Evolutionary conservation across 1,140 invertebrate species (phyloP).

Genomic region (Hydropsyche tenuis): DNA sequence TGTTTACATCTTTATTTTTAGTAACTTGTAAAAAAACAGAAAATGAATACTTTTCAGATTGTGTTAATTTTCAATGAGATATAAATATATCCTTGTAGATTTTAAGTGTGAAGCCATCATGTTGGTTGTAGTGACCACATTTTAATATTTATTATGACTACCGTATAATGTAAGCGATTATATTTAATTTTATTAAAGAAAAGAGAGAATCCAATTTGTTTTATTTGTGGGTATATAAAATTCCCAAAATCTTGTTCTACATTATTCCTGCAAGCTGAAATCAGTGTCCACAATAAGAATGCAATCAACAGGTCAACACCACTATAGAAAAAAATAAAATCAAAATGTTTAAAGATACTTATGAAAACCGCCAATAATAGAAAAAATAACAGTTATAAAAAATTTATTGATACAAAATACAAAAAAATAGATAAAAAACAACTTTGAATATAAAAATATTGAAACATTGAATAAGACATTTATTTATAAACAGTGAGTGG

Average conservation of each 20-base stretch:
- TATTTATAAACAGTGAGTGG: no score
- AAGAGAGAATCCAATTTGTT: constrained; percentile 38
- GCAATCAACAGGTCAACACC: no score
- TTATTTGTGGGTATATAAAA: background rate
- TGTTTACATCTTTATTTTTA: constrained; percentile 8
- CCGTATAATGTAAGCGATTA: constrained; percentile 49
- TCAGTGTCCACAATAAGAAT: no score
- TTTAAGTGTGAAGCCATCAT: constrained; percentile 48
- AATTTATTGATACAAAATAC: no score
- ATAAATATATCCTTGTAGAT: constrained; percentile 47
- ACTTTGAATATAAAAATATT: no score
- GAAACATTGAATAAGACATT: no score
- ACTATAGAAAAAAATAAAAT: no score
- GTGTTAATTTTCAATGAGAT: constrained; percentile 33
- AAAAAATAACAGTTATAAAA: no score
- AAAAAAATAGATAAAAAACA: no score
- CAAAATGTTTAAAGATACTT: no score
- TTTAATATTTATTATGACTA: constrained; percentile 51
- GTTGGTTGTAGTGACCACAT: constrained; percentile 48
- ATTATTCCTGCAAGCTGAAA: no score
- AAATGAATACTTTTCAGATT: constrained; percentile 7
- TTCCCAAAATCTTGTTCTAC: background rate
- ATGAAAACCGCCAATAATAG: no score
- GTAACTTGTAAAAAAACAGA: background rate
- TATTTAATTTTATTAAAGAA: constrained; percentile 52